Conservation (phyloP, 2,888 invertebrate species). For the Zelleria hepariella region DNA sequence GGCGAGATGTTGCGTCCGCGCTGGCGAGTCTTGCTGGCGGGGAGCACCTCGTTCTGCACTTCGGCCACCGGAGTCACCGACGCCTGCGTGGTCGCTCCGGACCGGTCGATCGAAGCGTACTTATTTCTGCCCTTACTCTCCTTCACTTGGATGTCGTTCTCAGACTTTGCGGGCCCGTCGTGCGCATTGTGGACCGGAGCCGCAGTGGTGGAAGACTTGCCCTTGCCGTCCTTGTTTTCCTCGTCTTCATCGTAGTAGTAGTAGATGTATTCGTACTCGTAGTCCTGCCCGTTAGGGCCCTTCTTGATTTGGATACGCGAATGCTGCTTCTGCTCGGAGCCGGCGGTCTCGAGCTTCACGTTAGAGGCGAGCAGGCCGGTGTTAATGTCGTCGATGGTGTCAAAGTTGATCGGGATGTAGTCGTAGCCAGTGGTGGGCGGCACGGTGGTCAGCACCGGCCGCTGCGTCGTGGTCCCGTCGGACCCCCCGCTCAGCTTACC, state of each 20-base stretch:
- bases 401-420: conserved; percentile 63
- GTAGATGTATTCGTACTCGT: conserved; percentile 93
- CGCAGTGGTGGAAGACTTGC: conserved; percentile 30
- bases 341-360: conserved; percentile 73
- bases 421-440: conserved; percentile 45
- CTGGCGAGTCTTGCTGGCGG: conserved; percentile 52
- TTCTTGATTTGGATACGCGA: conserved; percentile 88
- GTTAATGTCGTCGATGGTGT: conserved; percentile 64
- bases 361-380: conserved; percentile 61
- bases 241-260: conserved; percentile 92
- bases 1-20: conserved; percentile 62
- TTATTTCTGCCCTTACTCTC: conserved; percentile 65
- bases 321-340: conserved; percentile 77
- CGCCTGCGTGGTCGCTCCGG: conserved; percentile 35
- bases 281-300: conserved; percentile 90
- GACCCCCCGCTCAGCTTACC: conserved; percentile 50
- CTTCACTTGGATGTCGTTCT: conserved; percentile 53
- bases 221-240: conserved; percentile 46
- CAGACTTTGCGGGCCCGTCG: conserved; percentile 72
- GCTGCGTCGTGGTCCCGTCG: conserved; percentile 68
- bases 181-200: conserved; percentile 65
- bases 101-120: conserved; percentile 71
- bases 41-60: conserved; percentile 77
- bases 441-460: conserved; percentile 68
- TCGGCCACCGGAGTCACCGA: conserved; percentile 68